These are phyloP conservation scores for Spatulosminthurus flaviceps DNA, from an alignment of 2,888 invertebrate genomes.

Conservation along the genomic window DNA sequence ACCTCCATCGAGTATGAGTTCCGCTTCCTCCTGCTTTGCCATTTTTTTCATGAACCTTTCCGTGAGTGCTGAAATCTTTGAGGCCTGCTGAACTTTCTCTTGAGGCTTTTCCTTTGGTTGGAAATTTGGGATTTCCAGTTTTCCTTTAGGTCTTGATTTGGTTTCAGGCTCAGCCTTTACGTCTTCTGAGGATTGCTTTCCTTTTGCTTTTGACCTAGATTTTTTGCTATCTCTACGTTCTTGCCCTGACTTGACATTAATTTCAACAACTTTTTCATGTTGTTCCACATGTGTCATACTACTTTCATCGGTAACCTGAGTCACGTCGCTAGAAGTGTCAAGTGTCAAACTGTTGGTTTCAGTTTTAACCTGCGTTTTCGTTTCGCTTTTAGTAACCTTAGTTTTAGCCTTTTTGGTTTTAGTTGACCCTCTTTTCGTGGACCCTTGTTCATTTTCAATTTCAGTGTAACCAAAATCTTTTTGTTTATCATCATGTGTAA, in stretches of 20 bases:
- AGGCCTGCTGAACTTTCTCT: not conserved
- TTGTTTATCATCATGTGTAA: not conserved
- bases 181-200: not conserved
- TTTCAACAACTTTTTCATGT: not conserved
- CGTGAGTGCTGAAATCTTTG: conserved; percentile 1
- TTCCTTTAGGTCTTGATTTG: conserved; percentile 5
- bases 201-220: not conserved
- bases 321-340: too few relatives aligned
- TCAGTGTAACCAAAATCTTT: not conserved
- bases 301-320: too few relatives aligned
- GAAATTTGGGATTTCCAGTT: conserved; percentile 6
- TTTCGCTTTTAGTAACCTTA: not conserved
- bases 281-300: too few relatives aligned
- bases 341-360: not conserved
- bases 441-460: not conserved
- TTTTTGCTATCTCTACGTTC: conserved; percentile 19
- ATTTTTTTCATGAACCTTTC: conserved; percentile 16
- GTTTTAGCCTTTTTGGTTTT: conserved; percentile 6
- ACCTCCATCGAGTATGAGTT: conserved; percentile 11
- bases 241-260: not conserved
- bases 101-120: not conserved
- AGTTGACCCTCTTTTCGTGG: conserved; percentile 10
- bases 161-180: not conserved
- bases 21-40: not conserved
- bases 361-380: not conserved